Percentiles rank a stretch among this genome's conserved stretches.
These are phyloP conservation scores for Branchellion lobata DNA, from an alignment of 2,888 invertebrate species.

Conservation along the genomic window DNA sequence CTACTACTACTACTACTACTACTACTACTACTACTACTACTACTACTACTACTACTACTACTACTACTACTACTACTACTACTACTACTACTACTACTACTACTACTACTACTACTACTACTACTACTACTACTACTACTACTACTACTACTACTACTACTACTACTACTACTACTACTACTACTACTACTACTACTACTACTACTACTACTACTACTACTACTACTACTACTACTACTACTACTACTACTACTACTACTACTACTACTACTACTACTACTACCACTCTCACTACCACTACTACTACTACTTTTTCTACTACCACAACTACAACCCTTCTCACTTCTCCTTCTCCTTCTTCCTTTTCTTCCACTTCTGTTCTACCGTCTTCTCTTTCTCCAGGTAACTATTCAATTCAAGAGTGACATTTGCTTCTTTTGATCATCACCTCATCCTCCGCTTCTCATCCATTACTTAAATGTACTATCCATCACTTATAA, in stretches of 20 bases:
- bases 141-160: not conserved
- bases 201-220: not conserved
- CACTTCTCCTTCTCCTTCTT: constrained; percentile 21
- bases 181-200: not conserved
- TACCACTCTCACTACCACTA: constrained; percentile 34
- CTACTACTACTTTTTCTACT: constrained; percentile 34
- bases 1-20: not conserved
- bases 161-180: not conserved
- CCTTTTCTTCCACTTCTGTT: constrained; percentile 8
- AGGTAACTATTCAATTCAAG: constrained; percentile 24
- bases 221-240: not conserved
- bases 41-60: not conserved
- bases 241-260: not conserved
- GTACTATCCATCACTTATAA: too few relatives aligned
- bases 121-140: not conserved
- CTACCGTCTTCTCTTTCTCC: constrained; percentile 17
- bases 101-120: not conserved
- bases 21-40: not conserved
- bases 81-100: not conserved
- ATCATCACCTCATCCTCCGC: too few relatives aligned
- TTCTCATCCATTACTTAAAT: too few relatives aligned
- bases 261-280: not conserved
- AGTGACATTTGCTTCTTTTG: too few relatives aligned
- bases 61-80: not conserved
- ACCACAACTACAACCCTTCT: too few relatives aligned